A percentile compares a stretch with the other conserved stretches of the same genome.
These are phyloP conservation scores for Drosophila pruinosa DNA, from an alignment of 1,140 invertebrate genomes.

Conservation along the genomic window DNA sequence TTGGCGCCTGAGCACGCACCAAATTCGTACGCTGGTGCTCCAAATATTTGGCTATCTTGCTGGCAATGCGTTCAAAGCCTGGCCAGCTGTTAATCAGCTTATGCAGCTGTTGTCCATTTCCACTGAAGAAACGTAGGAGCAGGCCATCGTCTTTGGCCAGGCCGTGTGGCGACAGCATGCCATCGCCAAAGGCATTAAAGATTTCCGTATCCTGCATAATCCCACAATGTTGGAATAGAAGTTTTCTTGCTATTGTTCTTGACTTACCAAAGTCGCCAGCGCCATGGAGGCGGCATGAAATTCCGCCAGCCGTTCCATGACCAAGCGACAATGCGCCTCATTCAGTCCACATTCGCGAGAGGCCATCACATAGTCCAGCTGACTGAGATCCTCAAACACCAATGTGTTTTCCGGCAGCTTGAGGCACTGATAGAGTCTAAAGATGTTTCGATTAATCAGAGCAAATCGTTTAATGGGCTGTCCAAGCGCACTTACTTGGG, in stretches of 20 bases:
- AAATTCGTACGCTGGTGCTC: slow-evolving; percentile 41
- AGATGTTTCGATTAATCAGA: neutral
- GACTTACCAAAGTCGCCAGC: slow-evolving; percentile 51
- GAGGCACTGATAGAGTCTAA: slow-evolving; percentile 62
- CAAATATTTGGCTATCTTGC: slow-evolving; percentile 71
- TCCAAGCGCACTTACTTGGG: slow-evolving; percentile 62
- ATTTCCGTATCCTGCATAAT: slow-evolving; percentile 47
- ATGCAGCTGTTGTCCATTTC: slow-evolving; percentile 57
- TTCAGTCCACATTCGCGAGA: slow-evolving; percentile 64
- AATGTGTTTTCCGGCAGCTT: slow-evolving; percentile 64
- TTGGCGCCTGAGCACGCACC: slow-evolving; percentile 48
- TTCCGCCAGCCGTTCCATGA: slow-evolving; percentile 68
- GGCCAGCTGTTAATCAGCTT: slow-evolving; percentile 75
- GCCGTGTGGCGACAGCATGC: slow-evolving; percentile 59
- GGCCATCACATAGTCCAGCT: slow-evolving; percentile 57
- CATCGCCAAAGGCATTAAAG: slow-evolving; percentile 48
- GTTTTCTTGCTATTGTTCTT: too few relatives aligned
- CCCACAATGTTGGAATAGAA: neutral
- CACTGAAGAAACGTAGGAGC: slow-evolving; percentile 65
- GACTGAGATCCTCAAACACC: slow-evolving; percentile 71
- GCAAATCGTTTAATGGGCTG: neutral
- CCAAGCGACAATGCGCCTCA: slow-evolving; percentile 59
- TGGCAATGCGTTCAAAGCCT: slow-evolving; percentile 81
- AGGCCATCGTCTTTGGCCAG: slow-evolving; percentile 49
- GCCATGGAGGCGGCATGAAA: slow-evolving; percentile 76